Evolutionary conservation across 2,888 invertebrate genomes (phyloP).

Genomic region (Stratiomys singularior): DNA sequence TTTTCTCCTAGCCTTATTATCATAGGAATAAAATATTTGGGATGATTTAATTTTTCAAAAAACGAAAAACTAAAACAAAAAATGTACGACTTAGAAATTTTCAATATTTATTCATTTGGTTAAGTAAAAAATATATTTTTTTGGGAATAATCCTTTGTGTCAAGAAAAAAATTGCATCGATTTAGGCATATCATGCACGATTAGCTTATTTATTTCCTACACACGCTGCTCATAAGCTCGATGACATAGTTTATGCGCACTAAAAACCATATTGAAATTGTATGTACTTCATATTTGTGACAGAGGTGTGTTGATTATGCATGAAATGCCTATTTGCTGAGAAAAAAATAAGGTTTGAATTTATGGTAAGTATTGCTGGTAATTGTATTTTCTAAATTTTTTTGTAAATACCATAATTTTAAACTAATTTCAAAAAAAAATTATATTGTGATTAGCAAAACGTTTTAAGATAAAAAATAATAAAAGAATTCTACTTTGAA

Average conservation of each 20-base stretch:
- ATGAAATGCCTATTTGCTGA: background rate
- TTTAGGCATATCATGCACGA: background rate
- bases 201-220: background rate
- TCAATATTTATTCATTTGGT: constrained; percentile 3
- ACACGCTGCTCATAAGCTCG: background rate
- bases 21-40: constrained; percentile 39
- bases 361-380: background rate
- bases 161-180: background rate
- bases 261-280: background rate
- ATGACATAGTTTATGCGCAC: background rate
- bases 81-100: background rate
- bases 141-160: background rate
- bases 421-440: constrained; percentile 17
- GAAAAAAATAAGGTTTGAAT: background rate
- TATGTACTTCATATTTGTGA: background rate
- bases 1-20: constrained; percentile 44
- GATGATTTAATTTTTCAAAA: constrained; percentile 42
- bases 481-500: constrained; percentile 23
- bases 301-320: background rate
- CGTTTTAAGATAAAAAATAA: constrained; percentile 15
- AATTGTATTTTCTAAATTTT: constrained; percentile 18
- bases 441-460: constrained; percentile 27
- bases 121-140: background rate
- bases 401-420: constrained; percentile 8
- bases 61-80: background rate